A percentile compares a stretch with the other conserved stretches of the same genome.
Evolutionary conservation across 1,140 invertebrate species (phyloP).

Genomic region (Trichonephila clavata): DNA sequence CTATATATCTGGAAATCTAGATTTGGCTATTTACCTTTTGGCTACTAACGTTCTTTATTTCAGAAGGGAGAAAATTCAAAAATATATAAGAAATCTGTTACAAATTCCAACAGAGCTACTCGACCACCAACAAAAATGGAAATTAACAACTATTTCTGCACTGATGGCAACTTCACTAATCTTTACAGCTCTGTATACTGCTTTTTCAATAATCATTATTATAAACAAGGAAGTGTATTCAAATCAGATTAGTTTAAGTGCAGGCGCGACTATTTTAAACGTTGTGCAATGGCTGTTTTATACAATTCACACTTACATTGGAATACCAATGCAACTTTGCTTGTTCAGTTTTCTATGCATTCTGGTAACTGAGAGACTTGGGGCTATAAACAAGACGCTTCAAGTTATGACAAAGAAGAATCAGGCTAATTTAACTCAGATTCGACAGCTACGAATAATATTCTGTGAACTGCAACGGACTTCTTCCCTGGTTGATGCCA

Average conservation of each 20-base stretch:
- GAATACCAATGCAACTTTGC: not conserved
- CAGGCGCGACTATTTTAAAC: not conserved
- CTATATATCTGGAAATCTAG: not conserved
- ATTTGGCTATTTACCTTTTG: not conserved
- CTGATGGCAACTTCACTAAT: not conserved
- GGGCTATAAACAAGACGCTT: not conserved
- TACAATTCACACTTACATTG: not conserved
- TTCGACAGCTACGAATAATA: not conserved
- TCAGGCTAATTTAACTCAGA: not conserved
- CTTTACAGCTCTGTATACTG: not conserved
- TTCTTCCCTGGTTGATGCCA: not conserved
- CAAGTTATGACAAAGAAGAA: not conserved
- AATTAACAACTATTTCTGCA: not conserved
- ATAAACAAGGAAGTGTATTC: not conserved
- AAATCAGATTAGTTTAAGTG: not conserved
- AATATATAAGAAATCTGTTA: not conserved
- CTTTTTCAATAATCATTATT: not conserved
- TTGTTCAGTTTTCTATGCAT: constrained; percentile 3
- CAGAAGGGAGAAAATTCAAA: not conserved
- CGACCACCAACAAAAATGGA: not conserved
- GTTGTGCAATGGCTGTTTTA: constrained; percentile 1
- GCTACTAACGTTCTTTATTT: not conserved
- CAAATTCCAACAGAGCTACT: not conserved
- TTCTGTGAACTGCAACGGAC: constrained; percentile 34
- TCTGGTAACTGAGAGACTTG: not conserved